These are phyloP conservation scores for Toxotes chatareus DNA, from an alignment of 2,113 vertebrate genomes.

Conservation along the genomic window DNA sequence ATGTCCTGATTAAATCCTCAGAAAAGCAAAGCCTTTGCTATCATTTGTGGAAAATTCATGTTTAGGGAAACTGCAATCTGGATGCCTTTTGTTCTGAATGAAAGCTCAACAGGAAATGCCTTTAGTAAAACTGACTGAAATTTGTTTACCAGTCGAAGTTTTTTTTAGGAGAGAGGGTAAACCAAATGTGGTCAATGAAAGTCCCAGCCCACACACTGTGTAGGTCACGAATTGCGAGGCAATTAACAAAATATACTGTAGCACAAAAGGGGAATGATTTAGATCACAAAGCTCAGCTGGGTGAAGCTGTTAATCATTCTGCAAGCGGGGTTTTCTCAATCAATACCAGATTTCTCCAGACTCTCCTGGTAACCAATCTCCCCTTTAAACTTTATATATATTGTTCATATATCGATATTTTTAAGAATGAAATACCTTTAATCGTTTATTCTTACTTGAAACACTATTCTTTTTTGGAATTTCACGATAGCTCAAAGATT, in stretches of 20 bases:
- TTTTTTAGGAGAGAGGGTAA: constrained; percentile 41
- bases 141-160: background rate
- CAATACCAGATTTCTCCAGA: constrained; percentile 54
- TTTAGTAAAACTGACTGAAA: constrained; percentile 8
- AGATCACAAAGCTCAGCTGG: constrained; percentile 30
- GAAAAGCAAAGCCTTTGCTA: background rate
- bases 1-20: background rate
- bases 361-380: background rate
- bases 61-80: background rate
- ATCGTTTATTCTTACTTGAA: background rate
- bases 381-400: background rate
- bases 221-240: constrained; percentile 66
- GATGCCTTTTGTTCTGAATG: background rate
- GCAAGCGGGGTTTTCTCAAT: constrained; percentile 62
- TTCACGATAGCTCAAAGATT: background rate
- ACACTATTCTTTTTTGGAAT: background rate
- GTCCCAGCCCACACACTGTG: constrained; percentile 65
- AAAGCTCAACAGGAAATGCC: constrained; percentile 11
- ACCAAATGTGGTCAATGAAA: constrained; percentile 61
- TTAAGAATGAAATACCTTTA: constrained; percentile 8
- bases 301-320: constrained; percentile 68
- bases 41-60: background rate
- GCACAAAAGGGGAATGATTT: constrained; percentile 66
- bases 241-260: constrained; percentile 73
- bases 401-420: background rate